A percentile compares a stretch with the other conserved stretches of the same genome.
Conservation (phyloP, 2,888 invertebrate genomes). For the Mystacides longicornis region DNA sequence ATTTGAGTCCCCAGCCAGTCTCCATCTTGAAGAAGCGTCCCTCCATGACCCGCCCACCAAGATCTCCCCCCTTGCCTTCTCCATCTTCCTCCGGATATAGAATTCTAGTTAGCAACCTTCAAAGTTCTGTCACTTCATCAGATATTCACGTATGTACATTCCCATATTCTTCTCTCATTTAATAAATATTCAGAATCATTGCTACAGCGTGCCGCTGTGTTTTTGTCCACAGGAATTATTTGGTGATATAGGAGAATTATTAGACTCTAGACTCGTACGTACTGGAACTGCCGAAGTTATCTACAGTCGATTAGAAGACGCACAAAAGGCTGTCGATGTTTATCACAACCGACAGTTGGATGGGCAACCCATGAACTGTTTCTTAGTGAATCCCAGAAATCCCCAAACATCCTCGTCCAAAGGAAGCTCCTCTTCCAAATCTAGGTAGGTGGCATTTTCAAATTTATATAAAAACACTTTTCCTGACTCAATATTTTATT, state of each 20-base stretch:
- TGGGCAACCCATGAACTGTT: constrained; percentile 89
- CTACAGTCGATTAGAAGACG: constrained; percentile 77
- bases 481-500: too few species aligned
- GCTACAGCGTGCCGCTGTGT: not conserved
- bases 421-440: constrained; percentile 5
- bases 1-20: constrained; percentile 33
- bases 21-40: constrained; percentile 45
- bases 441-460: constrained; percentile 9
- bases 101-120: constrained; percentile 86
- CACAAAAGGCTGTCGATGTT: constrained; percentile 82
- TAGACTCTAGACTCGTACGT: constrained; percentile 75
- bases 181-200: not conserved
- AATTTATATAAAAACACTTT: too few species aligned
- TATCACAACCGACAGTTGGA: constrained; percentile 91
- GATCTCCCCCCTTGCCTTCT: constrained; percentile 16
- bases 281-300: constrained; percentile 89
- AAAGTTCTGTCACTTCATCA: constrained; percentile 77
- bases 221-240: constrained; percentile 67
- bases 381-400: constrained; percentile 67
- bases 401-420: constrained; percentile 28
- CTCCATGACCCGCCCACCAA: constrained; percentile 29
- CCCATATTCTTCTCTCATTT: not conserved
- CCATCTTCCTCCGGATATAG: constrained; percentile 55
- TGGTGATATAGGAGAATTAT: constrained; percentile 83
- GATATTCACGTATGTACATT: constrained; percentile 67